phyloP scores from a whole-genome alignment of 2,113 vertebrate genomes.

The Mus musculus region DNA sequence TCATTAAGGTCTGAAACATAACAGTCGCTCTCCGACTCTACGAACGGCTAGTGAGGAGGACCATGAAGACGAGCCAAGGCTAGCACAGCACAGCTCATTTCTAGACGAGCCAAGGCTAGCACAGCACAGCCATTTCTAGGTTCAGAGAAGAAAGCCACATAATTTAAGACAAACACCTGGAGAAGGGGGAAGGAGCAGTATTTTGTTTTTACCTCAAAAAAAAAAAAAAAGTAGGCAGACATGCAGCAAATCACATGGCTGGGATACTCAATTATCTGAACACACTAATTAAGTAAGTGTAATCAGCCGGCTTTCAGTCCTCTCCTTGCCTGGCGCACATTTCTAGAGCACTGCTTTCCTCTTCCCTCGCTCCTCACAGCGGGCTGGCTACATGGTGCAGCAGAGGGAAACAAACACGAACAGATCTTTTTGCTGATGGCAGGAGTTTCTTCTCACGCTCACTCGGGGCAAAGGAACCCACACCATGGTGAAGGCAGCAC shows the following conservation, averaged over 20 bases:
- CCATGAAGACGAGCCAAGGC: slow-evolving; percentile 50
- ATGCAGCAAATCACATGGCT: slow-evolving; percentile 73
- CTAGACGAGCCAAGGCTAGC: slow-evolving; percentile 58
- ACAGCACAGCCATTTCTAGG: slow-evolving; percentile 57
- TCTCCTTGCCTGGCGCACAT: slow-evolving; percentile 77
- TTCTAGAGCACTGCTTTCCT: slow-evolving; percentile 66
- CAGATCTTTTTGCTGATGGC: slow-evolving; percentile 83
- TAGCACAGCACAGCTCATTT: slow-evolving; percentile 65
- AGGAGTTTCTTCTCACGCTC: slow-evolving; percentile 80
- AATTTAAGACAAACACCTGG: slow-evolving; percentile 69
- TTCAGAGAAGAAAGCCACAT: slow-evolving; percentile 43
- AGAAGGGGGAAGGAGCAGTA: slow-evolving; percentile 42
- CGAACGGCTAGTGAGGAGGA: slow-evolving; percentile 14
- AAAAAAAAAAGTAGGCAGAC: slow-evolving; percentile 69
- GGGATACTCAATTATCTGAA: slow-evolving; percentile 75
- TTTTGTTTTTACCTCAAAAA: slow-evolving; percentile 77
- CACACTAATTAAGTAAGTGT: slow-evolving; percentile 79
- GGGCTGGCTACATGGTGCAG: slow-evolving; percentile 58
- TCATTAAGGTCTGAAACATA: slow-evolving; percentile 71
- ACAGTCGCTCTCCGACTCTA: slow-evolving; percentile 54
- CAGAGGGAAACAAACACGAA: slow-evolving; percentile 82
- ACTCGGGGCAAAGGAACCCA: slow-evolving; percentile 68
- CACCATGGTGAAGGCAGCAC: slow-evolving; percentile 67
- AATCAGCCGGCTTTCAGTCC: slow-evolving; percentile 72
- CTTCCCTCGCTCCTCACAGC: slow-evolving; percentile 51